These are phyloP conservation scores for Leptura quadrifasciata DNA, from an alignment of 2,888 invertebrate genomes.

Conservation along the genomic window DNA sequence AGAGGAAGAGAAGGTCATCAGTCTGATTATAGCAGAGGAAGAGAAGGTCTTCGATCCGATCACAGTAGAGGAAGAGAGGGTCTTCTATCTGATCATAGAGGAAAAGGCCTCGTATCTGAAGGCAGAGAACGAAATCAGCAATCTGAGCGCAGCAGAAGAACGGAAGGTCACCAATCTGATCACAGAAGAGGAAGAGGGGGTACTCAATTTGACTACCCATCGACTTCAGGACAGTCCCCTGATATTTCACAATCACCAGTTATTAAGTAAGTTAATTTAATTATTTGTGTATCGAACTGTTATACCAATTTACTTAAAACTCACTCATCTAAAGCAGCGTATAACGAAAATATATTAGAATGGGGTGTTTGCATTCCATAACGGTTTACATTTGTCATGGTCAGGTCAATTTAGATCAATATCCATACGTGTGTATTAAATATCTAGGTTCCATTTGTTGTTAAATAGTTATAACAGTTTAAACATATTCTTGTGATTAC, in stretches of 20 bases:
- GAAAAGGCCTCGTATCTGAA: neutral
- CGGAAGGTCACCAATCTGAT: neutral
- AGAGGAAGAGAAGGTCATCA: slow-evolving; percentile 11
- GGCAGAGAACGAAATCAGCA: neutral
- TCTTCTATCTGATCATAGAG: neutral
- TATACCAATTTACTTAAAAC: no score
- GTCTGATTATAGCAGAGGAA: slow-evolving; percentile 4
- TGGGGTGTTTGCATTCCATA: no score
- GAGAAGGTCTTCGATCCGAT: neutral
- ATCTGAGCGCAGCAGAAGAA: neutral
- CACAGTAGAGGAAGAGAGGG: neutral
- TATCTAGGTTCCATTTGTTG: no score
- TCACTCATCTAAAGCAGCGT: no score
- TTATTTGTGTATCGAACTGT: no score
- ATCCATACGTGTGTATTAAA: no score
- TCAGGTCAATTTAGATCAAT: no score
- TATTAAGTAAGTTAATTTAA: neutral
- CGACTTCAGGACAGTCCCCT: neutral
- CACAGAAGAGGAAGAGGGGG: neutral
- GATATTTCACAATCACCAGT: neutral
- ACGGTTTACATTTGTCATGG: no score
- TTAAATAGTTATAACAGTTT: no score
- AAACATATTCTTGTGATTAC: no score
- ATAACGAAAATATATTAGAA: no score
- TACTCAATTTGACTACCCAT: neutral